Evolutionary conservation across 2,113 vertebrate genomes (phyloP).

Genomic region (Cynoglossus semilaevis): DNA sequence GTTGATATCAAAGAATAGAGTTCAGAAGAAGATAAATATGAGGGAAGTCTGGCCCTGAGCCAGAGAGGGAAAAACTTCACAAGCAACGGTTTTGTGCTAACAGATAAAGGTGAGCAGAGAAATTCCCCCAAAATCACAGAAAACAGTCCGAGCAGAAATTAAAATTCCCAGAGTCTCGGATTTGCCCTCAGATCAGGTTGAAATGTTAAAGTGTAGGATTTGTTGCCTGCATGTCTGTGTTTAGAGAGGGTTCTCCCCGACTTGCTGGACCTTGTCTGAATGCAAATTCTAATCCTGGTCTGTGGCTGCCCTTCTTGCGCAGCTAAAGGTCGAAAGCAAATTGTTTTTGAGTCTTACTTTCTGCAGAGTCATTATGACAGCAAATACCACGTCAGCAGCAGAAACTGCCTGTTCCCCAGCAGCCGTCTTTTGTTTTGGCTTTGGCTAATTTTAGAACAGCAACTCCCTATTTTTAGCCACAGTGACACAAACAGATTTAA

Average conservation of each 20-base stretch:
- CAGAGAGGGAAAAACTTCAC: constrained; percentile 20
- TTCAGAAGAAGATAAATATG: constrained; percentile 12
- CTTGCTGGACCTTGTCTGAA: constrained; percentile 24
- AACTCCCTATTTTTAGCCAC: constrained; percentile 57
- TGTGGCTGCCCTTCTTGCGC: constrained; percentile 45
- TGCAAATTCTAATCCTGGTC: constrained; percentile 33
- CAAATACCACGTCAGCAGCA: constrained; percentile 58
- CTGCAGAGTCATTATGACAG: constrained; percentile 67
- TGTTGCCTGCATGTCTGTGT: constrained; percentile 32
- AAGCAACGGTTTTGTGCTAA: neutral
- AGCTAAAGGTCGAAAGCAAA: constrained; percentile 43
- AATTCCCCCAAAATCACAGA: neutral
- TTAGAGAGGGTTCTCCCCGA: constrained; percentile 32
- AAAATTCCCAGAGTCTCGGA: constrained; percentile 42
- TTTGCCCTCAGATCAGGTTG: constrained; percentile 20
- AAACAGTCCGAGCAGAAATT: neutral
- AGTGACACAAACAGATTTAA: constrained; percentile 51
- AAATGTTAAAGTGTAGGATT: neutral
- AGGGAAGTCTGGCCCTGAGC: constrained; percentile 12
- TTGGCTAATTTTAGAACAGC: constrained; percentile 61
- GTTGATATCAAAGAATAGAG: constrained; percentile 1
- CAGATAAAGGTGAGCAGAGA: neutral
- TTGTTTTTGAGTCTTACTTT: constrained; percentile 38
- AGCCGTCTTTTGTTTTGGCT: constrained; percentile 57
- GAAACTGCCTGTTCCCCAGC: constrained; percentile 50